phyloP scores from a whole-genome alignment of 2,888 invertebrate species.

The Chloroclystis v-ata region DNA sequence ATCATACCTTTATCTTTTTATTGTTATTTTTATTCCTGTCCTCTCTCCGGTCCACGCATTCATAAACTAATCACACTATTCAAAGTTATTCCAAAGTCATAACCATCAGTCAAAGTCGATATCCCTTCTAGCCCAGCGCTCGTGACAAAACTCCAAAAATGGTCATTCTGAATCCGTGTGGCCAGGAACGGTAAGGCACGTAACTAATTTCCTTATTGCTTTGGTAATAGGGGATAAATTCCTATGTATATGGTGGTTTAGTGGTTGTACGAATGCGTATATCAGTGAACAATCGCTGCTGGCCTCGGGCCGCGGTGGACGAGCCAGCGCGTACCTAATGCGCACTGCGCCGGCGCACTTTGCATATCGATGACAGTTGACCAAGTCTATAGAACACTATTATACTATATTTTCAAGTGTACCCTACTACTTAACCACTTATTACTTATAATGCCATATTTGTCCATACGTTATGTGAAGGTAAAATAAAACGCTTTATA shows the following conservation, averaged over 20 bases:
- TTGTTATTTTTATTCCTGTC: conserved; percentile 51
- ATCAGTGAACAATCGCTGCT: conserved; percentile 67
- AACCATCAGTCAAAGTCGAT: conserved; percentile 69
- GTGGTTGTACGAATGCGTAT: conserved; percentile 43
- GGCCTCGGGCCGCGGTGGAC: conserved; percentile 34
- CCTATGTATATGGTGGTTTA: conserved; percentile 44
- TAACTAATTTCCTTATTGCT: conserved; percentile 37
- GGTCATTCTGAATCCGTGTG: conserved; percentile 59
- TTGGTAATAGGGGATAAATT: conserved; percentile 48
- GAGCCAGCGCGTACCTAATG: conserved; percentile 64
- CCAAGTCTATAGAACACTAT: conserved; percentile 18
- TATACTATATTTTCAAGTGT: background rate
- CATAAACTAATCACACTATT: conserved; percentile 71
- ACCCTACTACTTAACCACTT: too few relatives aligned
- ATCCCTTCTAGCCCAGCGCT: conserved; percentile 59
- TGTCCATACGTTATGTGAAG: too few relatives aligned
- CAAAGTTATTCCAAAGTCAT: conserved; percentile 75
- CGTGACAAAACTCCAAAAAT: conserved; percentile 74
- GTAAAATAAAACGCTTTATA: too few relatives aligned
- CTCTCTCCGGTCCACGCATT: conserved; percentile 56
- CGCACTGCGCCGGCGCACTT: conserved; percentile 59
- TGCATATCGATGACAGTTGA: conserved; percentile 65
- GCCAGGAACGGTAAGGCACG: conserved; percentile 38
- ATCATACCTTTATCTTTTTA: conserved; percentile 12
- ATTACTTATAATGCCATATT: too few relatives aligned